Base-by-base conservation (phyloP, 2,113 vertebrate genomes). In the Microtus richardsoni region DNA sequence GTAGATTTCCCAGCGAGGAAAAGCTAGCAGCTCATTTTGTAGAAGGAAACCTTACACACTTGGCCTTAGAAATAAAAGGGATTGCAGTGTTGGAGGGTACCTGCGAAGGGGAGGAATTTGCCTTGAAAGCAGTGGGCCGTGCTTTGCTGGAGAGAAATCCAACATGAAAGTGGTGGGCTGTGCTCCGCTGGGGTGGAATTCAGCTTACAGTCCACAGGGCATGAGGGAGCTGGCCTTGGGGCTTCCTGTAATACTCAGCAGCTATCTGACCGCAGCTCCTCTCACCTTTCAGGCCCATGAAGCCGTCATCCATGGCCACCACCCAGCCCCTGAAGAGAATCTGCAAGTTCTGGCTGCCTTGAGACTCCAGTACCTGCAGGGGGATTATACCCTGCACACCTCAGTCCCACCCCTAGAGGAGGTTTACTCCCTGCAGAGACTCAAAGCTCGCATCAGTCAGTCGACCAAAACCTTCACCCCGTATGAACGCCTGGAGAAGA, bases 281-380 rank as follows among this genome's bases (percentile, higher is more conserved):
- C 39, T 11, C 22, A 0, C 41, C 58, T 70, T 26, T 0, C 89
- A 99, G 99, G 99, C 99, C 79, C 99, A 99, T 0, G 99, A 99
- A 97, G 99, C 99, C 0, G 99, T 99, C 17, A 99, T 99, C 88
- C 99, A 98, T 3, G 99, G 99, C 73, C 99, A 99, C 96, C 99
- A 99, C 49, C 99, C 99, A 0, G 99, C 99, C 89, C 99, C 99
- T 0, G 99, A 99, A 96, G 99, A 99, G 97, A 99, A 99, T 2
- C 99, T 99, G 4, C 99, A 99, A 98, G 99, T 99, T 52, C 98
- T 99, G 41, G 99, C 99, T 0, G 99, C 99, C 70, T 95, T 99
- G 95, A 98, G 99, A 16, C 98, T 99, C 5, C 99, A 99, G 96
- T 99, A 99, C 97, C 98, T 99, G 26, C 99, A 99, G 91, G 99